Conservation (phyloP, 2,888 invertebrate genomes). For the Gastracanthus pulcherrimus region DNA sequence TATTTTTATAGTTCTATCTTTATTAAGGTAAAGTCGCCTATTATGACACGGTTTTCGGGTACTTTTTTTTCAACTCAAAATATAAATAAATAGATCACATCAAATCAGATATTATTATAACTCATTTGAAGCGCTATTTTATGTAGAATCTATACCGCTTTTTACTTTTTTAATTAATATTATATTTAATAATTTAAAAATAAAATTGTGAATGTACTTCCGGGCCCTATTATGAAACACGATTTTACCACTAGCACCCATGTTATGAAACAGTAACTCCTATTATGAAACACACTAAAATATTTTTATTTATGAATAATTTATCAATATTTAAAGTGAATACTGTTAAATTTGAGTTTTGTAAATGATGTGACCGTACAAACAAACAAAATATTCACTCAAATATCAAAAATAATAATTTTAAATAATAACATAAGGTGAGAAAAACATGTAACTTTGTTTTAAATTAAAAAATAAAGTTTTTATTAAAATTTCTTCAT, state of each 20-base stretch:
- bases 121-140: not conserved
- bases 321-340: not conserved
- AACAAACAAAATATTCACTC: not conserved
- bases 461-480: not conserved
- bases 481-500: not conserved
- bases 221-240: not conserved
- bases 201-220: not conserved
- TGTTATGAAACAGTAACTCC: not conserved
- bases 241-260: not conserved
- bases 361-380: not conserved
- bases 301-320: no score
- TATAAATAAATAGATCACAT: not conserved
- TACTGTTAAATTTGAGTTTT: not conserved
- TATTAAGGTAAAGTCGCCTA: constrained; percentile 6
- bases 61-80: not conserved
- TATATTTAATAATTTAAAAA: not conserved
- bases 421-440: not conserved
- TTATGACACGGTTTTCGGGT: not conserved
- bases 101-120: not conserved
- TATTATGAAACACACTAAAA: not conserved
- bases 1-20: no score
- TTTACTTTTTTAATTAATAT: not conserved
- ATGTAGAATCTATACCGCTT: not conserved
- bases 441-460: not conserved
- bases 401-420: not conserved